These are phyloP conservation scores for Anguilla pacifica DNA, from an alignment of 2,797 vertebrate species.

Conservation along the genomic window DNA sequence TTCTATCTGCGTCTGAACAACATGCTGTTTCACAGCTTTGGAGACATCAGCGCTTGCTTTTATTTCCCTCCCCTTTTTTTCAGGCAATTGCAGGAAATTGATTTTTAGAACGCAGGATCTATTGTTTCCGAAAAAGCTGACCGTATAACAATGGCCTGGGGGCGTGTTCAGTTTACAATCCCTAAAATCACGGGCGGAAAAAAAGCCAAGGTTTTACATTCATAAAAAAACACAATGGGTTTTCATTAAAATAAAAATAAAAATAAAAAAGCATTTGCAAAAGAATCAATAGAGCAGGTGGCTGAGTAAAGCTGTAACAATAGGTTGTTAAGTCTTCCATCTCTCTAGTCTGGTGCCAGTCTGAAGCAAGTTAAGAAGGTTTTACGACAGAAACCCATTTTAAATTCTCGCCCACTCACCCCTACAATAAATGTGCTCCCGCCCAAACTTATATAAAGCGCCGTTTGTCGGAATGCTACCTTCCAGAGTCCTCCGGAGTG, in stretches of 20 bases:
- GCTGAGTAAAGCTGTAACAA: neutral
- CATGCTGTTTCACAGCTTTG: neutral
- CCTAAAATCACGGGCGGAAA: neutral
- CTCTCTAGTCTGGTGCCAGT: neutral
- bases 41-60: neutral
- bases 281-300: neutral
- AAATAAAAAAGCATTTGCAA: neutral
- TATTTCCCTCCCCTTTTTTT: neutral
- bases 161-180: neutral
- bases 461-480: neutral
- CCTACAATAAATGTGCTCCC: neutral
- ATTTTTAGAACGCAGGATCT: neutral
- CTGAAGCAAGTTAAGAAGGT: neutral
- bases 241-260: neutral
- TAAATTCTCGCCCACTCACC: neutral
- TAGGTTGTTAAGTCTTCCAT: neutral
- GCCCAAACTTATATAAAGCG: neutral
- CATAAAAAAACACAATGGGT: neutral
- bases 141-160: neutral
- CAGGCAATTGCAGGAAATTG: neutral
- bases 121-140: neutral
- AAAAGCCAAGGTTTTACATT: neutral
- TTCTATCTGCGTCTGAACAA: neutral
- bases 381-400: neutral
- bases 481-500: neutral